Conservation (phyloP, 2,888 invertebrate species). For the Ceriagrion tenellum region DNA sequence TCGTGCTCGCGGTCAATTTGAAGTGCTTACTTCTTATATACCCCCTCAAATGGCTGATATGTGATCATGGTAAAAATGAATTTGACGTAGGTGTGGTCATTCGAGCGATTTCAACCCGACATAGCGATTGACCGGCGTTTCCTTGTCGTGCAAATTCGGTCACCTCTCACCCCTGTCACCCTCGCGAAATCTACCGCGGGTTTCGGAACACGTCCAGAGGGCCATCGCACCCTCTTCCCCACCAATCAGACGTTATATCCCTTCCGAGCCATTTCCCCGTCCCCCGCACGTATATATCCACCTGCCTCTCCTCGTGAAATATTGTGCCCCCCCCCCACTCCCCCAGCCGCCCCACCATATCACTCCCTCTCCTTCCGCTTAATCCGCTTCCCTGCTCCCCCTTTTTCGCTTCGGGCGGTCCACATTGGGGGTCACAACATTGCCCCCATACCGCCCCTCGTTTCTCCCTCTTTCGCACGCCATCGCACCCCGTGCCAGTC, state of each 20-base stretch:
- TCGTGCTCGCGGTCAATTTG: too few relatives aligned
- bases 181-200: too few relatives aligned
- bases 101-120: too few relatives aligned
- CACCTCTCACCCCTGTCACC: too few relatives aligned
- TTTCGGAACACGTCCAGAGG: too few relatives aligned
- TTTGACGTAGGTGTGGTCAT: too few relatives aligned
- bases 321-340: background rate
- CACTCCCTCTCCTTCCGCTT: background rate
- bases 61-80: too few relatives aligned
- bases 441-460: background rate
- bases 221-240: too few relatives aligned
- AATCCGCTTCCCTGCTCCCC: background rate
- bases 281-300: background rate
- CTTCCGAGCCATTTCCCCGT: background rate
- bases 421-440: background rate
- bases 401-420: background rate
- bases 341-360: background rate
- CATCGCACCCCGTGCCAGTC: conserved; percentile 1
- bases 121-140: background rate
- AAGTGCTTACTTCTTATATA: too few relatives aligned
- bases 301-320: conserved; percentile 28
- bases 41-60: too few relatives aligned
- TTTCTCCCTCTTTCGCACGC: background rate
- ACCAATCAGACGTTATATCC: background rate
- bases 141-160: background rate